phyloP scores from a whole-genome alignment of 2,797 vertebrate genomes.

The Salmo trutta region DNA sequence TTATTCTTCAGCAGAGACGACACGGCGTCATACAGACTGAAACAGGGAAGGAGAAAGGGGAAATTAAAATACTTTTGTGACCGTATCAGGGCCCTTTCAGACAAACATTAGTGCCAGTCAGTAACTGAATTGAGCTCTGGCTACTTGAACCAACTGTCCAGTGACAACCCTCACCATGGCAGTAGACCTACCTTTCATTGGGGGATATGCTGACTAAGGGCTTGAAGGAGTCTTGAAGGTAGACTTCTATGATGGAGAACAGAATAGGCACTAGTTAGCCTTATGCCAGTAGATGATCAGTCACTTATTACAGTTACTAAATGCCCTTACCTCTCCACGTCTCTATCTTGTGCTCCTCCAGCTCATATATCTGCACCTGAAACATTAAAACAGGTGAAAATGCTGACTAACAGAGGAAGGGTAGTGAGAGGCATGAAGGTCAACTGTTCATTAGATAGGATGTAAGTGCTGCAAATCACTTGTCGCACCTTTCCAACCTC shows the following conservation, averaged over 20 bases:
- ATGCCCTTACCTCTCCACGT: conserved; percentile 92
- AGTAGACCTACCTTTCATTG: conserved; percentile 84
- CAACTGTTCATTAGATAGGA: background rate
- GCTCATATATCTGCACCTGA: conserved; percentile 97
- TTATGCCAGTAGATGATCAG: background rate
- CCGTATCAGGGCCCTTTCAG: background rate
- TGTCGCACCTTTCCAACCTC: background rate
- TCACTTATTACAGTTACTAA: conserved; percentile 1
- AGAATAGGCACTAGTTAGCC: conserved; percentile 10
- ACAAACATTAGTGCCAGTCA: background rate
- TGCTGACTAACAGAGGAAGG: conserved; percentile 1
- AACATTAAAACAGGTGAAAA: conserved; percentile 19
- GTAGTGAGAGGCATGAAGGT: background rate
- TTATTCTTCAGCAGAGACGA: conserved; percentile 94
- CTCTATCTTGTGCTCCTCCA: conserved; percentile 98
- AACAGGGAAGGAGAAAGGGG: conserved; percentile 21
- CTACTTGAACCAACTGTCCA: background rate
- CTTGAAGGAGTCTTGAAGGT: conserved; percentile 97
- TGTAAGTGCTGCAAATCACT: background rate
- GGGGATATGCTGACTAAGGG: conserved; percentile 96
- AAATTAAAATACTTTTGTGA: background rate
- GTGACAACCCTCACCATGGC: background rate
- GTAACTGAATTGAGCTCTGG: background rate
- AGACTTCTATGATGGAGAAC: conserved; percentile 79
- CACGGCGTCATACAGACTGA: conserved; percentile 93